phyloP scores from a whole-genome alignment of 2,113 vertebrate genomes.

The Scomber colias region DNA sequence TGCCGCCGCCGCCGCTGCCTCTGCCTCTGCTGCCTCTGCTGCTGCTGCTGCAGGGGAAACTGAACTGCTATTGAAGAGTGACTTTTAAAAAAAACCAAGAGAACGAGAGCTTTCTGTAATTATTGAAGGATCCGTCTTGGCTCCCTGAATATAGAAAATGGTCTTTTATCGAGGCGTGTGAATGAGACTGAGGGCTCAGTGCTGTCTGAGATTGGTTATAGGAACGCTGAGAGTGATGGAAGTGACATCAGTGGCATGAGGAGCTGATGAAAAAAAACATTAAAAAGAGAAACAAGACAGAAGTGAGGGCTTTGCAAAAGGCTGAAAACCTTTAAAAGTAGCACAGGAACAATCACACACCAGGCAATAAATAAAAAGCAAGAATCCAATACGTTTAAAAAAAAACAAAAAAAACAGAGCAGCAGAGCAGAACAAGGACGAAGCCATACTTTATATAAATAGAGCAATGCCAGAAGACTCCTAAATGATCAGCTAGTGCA shows the following conservation, averaged over 20 bases:
- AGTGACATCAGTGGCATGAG: neutral
- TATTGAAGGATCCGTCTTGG: conserved; percentile 25
- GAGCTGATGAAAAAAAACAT: neutral
- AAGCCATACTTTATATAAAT: neutral
- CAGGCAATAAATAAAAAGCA: conserved; percentile 12
- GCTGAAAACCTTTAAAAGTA: neutral
- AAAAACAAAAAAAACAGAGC: neutral
- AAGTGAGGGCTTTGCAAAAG: neutral
- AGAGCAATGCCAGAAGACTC: neutral
- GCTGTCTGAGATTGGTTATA: neutral
- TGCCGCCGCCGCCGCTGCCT: neutral
- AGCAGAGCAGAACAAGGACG: conserved; percentile 2
- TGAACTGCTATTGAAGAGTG: conserved; percentile 51
- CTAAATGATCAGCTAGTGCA: neutral
- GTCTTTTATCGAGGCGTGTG: neutral
- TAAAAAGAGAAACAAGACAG: neutral
- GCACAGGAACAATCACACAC: neutral
- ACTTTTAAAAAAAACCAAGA: conserved; percentile 39
- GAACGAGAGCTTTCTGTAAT: conserved; percentile 34
- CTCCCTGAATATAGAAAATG: conserved; percentile 33
- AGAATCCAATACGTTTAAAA: too few species aligned
- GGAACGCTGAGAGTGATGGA: neutral
- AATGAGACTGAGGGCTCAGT: neutral
- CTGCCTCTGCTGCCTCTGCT: neutral
- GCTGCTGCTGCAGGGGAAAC: conserved; percentile 40